These are phyloP conservation scores for Aspidapion aeneum DNA, from an alignment of 2,888 invertebrate species.

Conservation along the genomic window DNA sequence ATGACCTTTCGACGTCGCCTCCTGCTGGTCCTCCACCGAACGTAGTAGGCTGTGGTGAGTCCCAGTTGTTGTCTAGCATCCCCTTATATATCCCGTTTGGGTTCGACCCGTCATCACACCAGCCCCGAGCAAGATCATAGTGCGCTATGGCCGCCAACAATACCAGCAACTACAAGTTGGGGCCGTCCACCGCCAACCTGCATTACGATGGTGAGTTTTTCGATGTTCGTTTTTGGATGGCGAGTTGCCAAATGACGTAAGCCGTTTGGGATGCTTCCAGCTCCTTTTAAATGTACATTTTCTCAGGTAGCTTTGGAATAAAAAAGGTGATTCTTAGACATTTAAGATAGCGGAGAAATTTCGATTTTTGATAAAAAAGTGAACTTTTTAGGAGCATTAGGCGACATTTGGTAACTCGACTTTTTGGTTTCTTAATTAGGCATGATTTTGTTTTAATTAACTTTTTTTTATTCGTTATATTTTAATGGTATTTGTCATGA, in stretches of 20 bases:
- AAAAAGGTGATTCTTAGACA: no score
- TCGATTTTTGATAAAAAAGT: no score
- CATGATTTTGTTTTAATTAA: no score
- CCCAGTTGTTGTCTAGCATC: constrained; percentile 3
- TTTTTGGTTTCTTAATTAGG: no score
- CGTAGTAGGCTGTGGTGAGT: constrained; percentile 11
- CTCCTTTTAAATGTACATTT: background rate
- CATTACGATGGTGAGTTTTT: constrained; percentile 44
- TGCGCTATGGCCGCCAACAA: constrained; percentile 43
- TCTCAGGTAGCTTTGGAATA: background rate
- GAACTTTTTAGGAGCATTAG: no score
- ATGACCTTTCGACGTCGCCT: constrained; percentile 40
- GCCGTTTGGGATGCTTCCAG: background rate
- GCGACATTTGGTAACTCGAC: no score
- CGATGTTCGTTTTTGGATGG: background rate
- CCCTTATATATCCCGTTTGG: background rate
- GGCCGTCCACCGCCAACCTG: constrained; percentile 40
- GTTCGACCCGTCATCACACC: background rate
- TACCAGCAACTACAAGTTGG: constrained; percentile 44
- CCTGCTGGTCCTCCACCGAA: constrained; percentile 11
- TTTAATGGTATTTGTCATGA: no score
- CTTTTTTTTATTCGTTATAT: no score
- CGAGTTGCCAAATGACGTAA: no score
- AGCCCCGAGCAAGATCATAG: background rate
- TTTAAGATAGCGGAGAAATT: no score